Percentiles rank a stretch among this genome's conserved stretches.
These are phyloP conservation scores for Gambusia yucatana DNA, from an alignment of 2,797 vertebrate species.

Conservation along the genomic window DNA sequence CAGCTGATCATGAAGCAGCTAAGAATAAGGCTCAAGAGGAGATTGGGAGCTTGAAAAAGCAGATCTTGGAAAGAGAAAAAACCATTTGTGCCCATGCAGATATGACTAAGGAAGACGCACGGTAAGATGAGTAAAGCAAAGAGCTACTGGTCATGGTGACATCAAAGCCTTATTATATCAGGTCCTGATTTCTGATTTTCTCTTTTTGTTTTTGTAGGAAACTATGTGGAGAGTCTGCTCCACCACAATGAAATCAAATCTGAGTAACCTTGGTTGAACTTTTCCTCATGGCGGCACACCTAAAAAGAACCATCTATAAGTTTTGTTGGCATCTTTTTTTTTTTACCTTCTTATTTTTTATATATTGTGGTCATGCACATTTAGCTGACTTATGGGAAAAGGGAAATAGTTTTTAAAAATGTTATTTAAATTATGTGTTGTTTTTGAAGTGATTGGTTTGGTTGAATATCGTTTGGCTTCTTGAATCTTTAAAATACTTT, in stretches of 20 bases:
- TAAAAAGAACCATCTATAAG: background rate
- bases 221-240: slow-evolving; percentile 52
- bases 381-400: background rate
- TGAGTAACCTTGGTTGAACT: background rate
- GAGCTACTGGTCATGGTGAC: background rate
- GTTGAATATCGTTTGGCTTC: background rate
- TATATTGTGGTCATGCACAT: background rate
- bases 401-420: background rate
- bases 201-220: slow-evolving; percentile 60
- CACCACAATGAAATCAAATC: slow-evolving; percentile 26
- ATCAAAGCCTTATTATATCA: background rate
- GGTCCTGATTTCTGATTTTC: background rate
- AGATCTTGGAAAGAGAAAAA: slow-evolving; percentile 72
- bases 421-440: background rate
- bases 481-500: slow-evolving; percentile 8
- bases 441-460: background rate
- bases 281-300: background rate
- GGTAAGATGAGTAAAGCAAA: slow-evolving; percentile 59
- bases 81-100: slow-evolving; percentile 75
- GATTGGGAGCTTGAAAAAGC: slow-evolving; percentile 61
- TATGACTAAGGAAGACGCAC: slow-evolving; percentile 51
- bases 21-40: slow-evolving; percentile 49
- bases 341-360: background rate
- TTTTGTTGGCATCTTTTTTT: background rate
- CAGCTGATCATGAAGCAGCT: slow-evolving; percentile 54